Evolutionary conservation across 2,113 vertebrate genomes (phyloP), one percentile per base, ranked within the genome.

Genomic region (Apteryx mantelli): DNA sequence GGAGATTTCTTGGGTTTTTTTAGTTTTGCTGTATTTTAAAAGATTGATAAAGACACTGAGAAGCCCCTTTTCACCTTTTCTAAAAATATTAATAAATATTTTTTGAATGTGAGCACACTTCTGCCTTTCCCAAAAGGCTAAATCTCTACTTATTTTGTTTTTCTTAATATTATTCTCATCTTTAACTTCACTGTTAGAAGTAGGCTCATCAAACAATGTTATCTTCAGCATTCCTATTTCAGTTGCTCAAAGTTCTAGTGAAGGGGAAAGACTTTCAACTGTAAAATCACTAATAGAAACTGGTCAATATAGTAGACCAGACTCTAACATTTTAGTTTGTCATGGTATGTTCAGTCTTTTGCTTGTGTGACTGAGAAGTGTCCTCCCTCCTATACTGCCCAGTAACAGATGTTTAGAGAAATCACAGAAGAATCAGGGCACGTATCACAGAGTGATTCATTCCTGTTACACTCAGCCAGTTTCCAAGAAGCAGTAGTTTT

Each of bases 391-490:
- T 32, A 38, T 28, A 38, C 4, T 40, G 42, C 11, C 19, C n/a
- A 77, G 75, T 40, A 95, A 34, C 66, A 88, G 66, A 89, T 70
- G 42, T 56, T 84, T 52, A 74, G 70, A 61, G 71, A 85, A 89
- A 74, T 34, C 25, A 82, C 36, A 48, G 52, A 87, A 90, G 61
- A 88, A 65, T 30, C 25, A 14, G 22, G 48, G 42, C 53, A 66
- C 55, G 53, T 24, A 56, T 65, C 70, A 76, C 38, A 21, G 52
- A 11, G n/a, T 89, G 74, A 96, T 89, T 95, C 70, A 91, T 77
- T 12, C n/a, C 17, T 11, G 12, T 73, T 66, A 56, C 32, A 26
- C 32, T 38, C 9, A 2, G 19, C 7, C 0, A 2, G 36, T 77
- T 96, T 93, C 79, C 0, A 9, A 87, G 85, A 94, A 91, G 28